Base-by-base conservation (phyloP, 2,797 vertebrate species). In the Myotis vivesi region DNA sequence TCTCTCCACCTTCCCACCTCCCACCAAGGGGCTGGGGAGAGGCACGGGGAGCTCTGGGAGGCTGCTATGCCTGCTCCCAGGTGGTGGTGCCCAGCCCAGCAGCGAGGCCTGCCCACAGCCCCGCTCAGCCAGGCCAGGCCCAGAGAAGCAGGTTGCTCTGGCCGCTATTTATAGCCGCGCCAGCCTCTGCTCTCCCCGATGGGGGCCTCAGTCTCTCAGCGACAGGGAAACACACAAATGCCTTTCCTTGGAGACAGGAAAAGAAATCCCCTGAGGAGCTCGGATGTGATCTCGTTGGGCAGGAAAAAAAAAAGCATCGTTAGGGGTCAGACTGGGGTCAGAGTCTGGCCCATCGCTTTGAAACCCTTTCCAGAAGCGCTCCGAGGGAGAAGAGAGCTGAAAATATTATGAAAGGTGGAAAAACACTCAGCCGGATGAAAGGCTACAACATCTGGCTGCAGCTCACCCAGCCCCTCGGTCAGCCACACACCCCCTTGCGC, bases 101-200 rank as follows among this genome's bases (percentile, higher is more conserved):
- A 15, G 85, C 0, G 23, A 46, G 62, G 38, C 22, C 82, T 41
- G 75, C 33, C 75, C 0, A 3, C 2, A 36, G 30, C 49, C 68
- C 41, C 0, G 15, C 36, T 55, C 68, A 49, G 28, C 51, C 77
- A 4, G 46, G 83, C 91, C 64, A 33, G 87, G 51, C 15, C 64
- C 41, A 16, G n/a, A 77, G 69, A 89, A 38, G 66, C 41, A 80
- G 80, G 92, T 80, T 41, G 91, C n/a, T 83, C 92, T 71, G 79
- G 96, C 51, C 72, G 66, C 94, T 95, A 95, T 97, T 97, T 94
- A 97, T 94, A 97, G 89, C 62, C 5, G 57, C 25, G 22, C 22
- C 13, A 9, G 3, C 79, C 2, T 0, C 41, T 66, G 46, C 46
- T 90, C 87, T 92, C 88, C 66, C 2, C 0, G 15, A 38, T 2